Evolutionary conservation across 2,888 invertebrate species (phyloP).

Genomic region (Peribatodes rhomboidaria): DNA sequence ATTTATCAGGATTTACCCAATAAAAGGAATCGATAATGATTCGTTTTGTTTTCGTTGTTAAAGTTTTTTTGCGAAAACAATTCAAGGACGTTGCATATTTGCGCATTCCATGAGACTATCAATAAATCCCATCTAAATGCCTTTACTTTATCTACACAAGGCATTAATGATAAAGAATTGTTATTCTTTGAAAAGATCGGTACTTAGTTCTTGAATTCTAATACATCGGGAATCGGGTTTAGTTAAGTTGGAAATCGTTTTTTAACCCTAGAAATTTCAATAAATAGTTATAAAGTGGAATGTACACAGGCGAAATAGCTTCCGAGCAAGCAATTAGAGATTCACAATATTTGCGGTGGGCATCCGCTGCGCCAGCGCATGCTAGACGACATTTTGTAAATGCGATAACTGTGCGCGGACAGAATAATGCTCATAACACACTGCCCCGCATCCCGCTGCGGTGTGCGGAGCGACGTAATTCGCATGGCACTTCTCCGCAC

Average conservation of each 20-base stretch:
- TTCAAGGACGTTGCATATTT: background rate
- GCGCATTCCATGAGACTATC: background rate
- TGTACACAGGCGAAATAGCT: background rate
- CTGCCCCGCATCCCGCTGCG: too few species aligned
- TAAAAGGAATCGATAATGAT: background rate
- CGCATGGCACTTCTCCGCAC: too few species aligned
- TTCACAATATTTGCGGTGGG: slow-evolving; percentile 11
- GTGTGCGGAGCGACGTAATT: too few species aligned
- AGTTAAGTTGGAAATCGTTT: too few species aligned
- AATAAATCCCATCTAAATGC: background rate
- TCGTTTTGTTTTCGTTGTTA: background rate
- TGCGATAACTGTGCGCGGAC: background rate
- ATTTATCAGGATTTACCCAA: background rate
- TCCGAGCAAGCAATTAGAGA: background rate
- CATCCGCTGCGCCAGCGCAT: slow-evolving; percentile 12
- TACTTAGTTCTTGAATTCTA: too few species aligned
- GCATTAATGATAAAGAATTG: too few species aligned
- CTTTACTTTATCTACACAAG: too few species aligned
- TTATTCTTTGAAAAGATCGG: too few species aligned
- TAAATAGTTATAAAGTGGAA: too few species aligned
- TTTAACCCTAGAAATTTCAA: too few species aligned
- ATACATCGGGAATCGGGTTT: too few species aligned
- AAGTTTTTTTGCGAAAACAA: background rate
- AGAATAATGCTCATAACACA: too few species aligned
- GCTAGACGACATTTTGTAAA: slow-evolving; percentile 20